Base-by-base conservation (phyloP, 1,140 invertebrate genomes). In the Megathymus violae region DNA sequence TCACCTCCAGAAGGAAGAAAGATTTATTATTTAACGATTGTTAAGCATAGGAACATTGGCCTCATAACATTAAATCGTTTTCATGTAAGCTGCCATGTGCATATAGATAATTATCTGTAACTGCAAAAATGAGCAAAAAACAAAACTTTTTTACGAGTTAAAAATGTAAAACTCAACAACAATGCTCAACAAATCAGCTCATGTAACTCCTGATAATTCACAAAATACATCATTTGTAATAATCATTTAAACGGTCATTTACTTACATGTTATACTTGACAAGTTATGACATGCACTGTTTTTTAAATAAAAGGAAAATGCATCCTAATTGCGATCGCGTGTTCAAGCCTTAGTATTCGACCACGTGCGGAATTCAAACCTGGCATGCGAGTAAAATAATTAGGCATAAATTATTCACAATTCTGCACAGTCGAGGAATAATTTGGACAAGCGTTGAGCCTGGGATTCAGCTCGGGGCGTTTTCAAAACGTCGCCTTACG, bases 381-480 rank as follows among this genome's bases (percentile, higher is more conserved):
- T 22, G 51, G 62, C 62, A 56, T 63, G 50, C 48, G 51, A 43
- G 22, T 14, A 13, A 11, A 59, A 59, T 59, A 66, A 66, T 66
- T 66, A 61, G 38, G 48, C 59, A 52, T 61, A 61, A 66, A 61
- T 66, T 66, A 51, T 34, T 44, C 48, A 54, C 51, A 66, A 66
- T 61, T 66, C 50, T 25, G 58, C 31, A 66, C 64, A 52, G 13
- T 38, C 41, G 27, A 59, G 41, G 43, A 46, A 46, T 46, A 59
- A 59, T 59, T 46, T 59, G 54, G 54, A 59, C 54, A 22, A 51
- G 27, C 48, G 14, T 25, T 46, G 51, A 43, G 54, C 54, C 54
- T 58, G 54, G 54, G 54, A 58, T 58, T 58, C 54, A 34, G 54
- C 54, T 58, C 14, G 41, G 27, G 54, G 54, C 54, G 27, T 59